Evolutionary conservation across 2,888 invertebrate genomes (phyloP).

Genomic region (Brenthis hecate): DNA sequence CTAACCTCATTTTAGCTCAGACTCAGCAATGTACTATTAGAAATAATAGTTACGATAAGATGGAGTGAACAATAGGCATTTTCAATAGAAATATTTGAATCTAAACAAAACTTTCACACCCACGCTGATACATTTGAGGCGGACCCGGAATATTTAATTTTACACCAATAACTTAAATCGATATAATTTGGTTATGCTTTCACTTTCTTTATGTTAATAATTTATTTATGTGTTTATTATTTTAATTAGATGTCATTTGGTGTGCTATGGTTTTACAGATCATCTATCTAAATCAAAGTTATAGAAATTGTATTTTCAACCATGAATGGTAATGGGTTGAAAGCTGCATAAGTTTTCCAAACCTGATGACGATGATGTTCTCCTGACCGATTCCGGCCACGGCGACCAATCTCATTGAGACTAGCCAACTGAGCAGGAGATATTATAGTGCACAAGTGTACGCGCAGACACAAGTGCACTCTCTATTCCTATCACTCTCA

Average conservation of each 20-base stretch:
- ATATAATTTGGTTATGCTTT: conserved; percentile 27
- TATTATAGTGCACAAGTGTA: too few species aligned
- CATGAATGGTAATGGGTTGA: neutral
- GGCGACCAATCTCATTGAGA: too few species aligned
- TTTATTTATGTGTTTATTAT: conserved; percentile 24
- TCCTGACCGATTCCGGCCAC: too few species aligned
- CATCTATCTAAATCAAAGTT: neutral
- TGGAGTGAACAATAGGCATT: neutral
- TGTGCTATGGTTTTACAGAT: neutral
- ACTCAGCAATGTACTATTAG: neutral
- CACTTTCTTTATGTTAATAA: conserved; percentile 17
- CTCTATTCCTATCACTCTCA: too few species aligned
- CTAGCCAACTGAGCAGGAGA: too few species aligned
- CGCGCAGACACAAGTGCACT: too few species aligned
- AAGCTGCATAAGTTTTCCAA: neutral
- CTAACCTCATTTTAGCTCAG: conserved; percentile 21
- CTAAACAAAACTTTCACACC: conserved; percentile 16
- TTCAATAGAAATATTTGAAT: conserved; percentile 6
- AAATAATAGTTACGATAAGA: neutral
- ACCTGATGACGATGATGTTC: too few species aligned
- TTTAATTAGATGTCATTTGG: conserved; percentile 4
- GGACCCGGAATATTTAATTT: conserved; percentile 15
- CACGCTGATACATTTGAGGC: conserved; percentile 6
- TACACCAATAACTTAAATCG: conserved; percentile 18
- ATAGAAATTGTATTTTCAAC: neutral